phyloP scores from a whole-genome alignment of 2,113 vertebrate species.

The Varanus komodoensis region DNA sequence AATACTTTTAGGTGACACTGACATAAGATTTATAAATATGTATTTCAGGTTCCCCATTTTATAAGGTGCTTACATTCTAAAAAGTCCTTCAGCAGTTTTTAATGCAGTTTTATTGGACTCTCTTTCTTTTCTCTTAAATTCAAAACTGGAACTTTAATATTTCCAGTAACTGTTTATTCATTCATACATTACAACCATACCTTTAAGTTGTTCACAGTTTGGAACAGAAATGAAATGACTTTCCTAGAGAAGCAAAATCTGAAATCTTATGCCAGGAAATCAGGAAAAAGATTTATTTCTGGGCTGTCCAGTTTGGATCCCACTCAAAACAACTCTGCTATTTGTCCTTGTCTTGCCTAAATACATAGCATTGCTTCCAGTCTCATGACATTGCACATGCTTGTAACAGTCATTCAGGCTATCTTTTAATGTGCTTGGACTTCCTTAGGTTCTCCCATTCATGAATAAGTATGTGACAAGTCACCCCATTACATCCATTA shows the following conservation, averaged over 20 bases:
- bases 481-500: background rate
- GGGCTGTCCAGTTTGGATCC: background rate
- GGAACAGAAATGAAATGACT: background rate
- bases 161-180: background rate
- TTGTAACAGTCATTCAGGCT: background rate
- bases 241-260: background rate
- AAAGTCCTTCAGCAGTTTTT: background rate
- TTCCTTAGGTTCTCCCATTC: background rate
- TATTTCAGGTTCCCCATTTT: conserved; percentile 25
- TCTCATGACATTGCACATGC: background rate
- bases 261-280: background rate
- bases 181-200: background rate
- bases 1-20: conserved; percentile 29
- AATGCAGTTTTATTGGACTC: background rate
- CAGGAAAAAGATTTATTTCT: background rate
- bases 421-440: background rate
- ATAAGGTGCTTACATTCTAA: background rate
- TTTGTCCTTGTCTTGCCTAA: background rate
- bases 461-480: background rate
- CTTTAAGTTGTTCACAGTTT: background rate
- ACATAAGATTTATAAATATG: conserved; percentile 34
- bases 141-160: background rate
- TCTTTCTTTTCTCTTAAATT: background rate
- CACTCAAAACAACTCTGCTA: background rate
- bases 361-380: background rate